A percentile compares a stretch with the other conserved stretches of the same genome.
Conservation (phyloP, 2,797 vertebrate genomes). For the Coracias cyanogaster region DNA sequence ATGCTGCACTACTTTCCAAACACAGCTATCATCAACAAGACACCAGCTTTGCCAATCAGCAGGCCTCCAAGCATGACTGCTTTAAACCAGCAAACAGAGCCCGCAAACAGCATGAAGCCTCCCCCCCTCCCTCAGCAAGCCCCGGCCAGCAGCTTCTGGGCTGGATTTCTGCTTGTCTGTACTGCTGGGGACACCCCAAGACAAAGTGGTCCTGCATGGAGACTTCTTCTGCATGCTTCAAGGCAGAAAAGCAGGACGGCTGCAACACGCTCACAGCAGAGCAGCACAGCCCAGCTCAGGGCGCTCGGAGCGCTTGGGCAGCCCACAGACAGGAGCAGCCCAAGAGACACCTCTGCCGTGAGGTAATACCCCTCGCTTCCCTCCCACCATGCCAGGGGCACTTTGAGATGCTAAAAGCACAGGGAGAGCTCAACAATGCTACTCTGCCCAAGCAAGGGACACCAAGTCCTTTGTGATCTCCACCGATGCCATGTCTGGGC, state of each 20-base stretch:
- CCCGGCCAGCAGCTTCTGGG: neutral
- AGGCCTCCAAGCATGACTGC: constrained; percentile 41
- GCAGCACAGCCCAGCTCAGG: neutral
- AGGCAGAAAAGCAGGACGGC: neutral
- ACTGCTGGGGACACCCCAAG: neutral
- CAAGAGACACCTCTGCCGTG: neutral
- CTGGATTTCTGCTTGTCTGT: neutral
- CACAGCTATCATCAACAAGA: constrained; percentile 72
- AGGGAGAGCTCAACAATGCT: neutral
- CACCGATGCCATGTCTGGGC: neutral
- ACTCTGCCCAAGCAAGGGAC: neutral
- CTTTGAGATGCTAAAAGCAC: neutral
- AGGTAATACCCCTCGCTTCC: too few relatives aligned
- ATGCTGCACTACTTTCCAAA: constrained; percentile 72
- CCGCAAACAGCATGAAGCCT: neutral
- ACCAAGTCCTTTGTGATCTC: rapidly evolving
- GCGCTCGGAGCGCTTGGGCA: neutral
- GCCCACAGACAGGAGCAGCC: neutral
- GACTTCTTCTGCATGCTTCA: neutral
- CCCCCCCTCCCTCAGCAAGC: neutral
- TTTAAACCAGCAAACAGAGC: constrained; percentile 38
- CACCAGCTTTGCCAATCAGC: constrained; percentile 68
- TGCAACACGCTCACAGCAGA: neutral
- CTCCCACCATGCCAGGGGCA: neutral
- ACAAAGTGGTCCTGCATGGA: rapidly evolving